These are phyloP conservation scores for Drosophila funebris DNA, from an alignment of 1,140 invertebrate genomes.

Conservation along the genomic window DNA sequence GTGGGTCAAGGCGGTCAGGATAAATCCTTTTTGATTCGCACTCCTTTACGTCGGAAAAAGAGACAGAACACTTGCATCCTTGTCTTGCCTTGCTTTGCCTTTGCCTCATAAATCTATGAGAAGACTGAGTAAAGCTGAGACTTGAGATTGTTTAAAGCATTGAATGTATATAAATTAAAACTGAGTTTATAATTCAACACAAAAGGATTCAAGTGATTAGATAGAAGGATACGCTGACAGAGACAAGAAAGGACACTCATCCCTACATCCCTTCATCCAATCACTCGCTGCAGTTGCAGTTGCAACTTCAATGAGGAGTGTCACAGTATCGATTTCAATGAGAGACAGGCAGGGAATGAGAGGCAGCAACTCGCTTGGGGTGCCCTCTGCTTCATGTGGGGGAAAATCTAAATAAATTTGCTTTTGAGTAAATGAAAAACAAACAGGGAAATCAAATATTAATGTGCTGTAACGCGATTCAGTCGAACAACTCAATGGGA, in stretches of 20 bases:
- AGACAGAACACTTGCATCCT: not conserved
- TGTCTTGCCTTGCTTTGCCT: not conserved
- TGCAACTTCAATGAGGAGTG: conserved; percentile 16
- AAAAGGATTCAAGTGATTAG: not conserved
- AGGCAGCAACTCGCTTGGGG: conserved; percentile 12
- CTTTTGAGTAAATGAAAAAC: conserved; percentile 74
- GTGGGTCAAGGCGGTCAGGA: conserved; percentile 57
- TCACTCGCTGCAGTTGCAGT: conserved; percentile 31
- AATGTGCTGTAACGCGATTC: conserved; percentile 58
- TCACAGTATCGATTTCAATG: conserved; percentile 58
- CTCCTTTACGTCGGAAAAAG: conserved; percentile 15
- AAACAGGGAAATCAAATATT: conserved; percentile 78
- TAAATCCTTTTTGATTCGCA: conserved; percentile 54
- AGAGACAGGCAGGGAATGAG: not conserved
- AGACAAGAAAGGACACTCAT: not conserved
- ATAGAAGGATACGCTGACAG: not conserved
- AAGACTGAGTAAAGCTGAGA: not conserved
- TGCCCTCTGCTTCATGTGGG: conserved; percentile 22
- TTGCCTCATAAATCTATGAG: conserved; percentile 32
- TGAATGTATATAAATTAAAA: conserved; percentile 39
- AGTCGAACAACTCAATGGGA: conserved; percentile 21
- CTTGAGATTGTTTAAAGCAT: conserved; percentile 5
- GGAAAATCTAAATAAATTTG: conserved; percentile 62
- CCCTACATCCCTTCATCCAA: not conserved
- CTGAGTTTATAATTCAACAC: conserved; percentile 40